These are phyloP conservation scores for Ormyrus labotus DNA, from an alignment of 2,888 invertebrate genomes.

Conservation along the genomic window DNA sequence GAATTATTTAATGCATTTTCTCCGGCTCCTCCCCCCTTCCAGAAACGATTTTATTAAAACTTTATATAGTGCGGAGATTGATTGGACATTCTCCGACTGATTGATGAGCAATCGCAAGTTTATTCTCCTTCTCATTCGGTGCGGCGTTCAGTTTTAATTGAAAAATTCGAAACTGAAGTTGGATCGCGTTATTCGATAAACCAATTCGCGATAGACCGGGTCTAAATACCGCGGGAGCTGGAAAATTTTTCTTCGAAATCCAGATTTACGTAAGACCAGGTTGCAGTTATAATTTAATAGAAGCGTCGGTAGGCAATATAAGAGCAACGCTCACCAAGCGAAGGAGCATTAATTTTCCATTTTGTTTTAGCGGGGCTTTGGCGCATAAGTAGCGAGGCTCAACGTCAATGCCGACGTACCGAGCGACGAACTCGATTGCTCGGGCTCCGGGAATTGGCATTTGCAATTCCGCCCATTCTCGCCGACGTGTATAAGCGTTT, in stretches of 20 bases:
- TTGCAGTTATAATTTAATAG: no score
- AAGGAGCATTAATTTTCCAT: conserved; percentile 8
- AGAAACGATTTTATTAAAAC: neutral
- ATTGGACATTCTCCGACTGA: neutral
- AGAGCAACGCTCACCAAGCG: neutral
- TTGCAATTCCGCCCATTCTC: conserved; percentile 16
- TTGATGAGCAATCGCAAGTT: neutral
- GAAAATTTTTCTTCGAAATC: no score
- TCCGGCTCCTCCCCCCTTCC: neutral
- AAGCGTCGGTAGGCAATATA: no score
- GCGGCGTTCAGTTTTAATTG: no score
- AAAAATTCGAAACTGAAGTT: no score
- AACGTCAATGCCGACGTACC: conserved; percentile 4
- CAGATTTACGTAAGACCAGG: no score
- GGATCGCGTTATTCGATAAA: no score
- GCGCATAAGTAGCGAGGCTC: conserved; percentile 15
- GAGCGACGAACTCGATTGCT: conserved; percentile 7
- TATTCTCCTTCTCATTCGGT: no score
- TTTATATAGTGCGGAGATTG: neutral
- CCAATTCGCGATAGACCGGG: no score
- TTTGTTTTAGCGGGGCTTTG: neutral
- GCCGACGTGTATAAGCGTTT: neutral
- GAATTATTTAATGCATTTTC: conserved; percentile 5
- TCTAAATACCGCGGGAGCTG: no score
- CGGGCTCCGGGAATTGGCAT: neutral